A percentile compares a stretch with the other conserved stretches of the same genome.
These are phyloP conservation scores for Pollenia amentaria DNA, from an alignment of 2,888 invertebrate genomes.

Conservation along the genomic window DNA sequence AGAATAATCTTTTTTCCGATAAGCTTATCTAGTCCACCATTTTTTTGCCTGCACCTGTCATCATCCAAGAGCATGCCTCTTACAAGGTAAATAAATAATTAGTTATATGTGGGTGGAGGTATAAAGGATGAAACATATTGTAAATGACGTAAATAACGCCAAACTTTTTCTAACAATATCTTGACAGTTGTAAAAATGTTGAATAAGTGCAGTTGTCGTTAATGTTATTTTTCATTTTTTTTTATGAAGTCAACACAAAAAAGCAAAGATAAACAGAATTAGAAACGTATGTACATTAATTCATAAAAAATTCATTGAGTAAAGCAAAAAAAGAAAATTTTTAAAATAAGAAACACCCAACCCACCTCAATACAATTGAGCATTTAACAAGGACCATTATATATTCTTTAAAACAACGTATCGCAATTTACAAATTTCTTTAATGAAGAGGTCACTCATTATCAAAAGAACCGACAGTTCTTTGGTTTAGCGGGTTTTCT, in stretches of 20 bases:
- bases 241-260: not conserved
- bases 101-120: not conserved
- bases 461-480: too few species aligned
- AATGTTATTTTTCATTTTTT: conserved; percentile 15
- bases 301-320: conserved; percentile 34
- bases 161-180: conserved; percentile 46
- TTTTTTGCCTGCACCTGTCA: not conserved
- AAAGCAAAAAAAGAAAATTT: not conserved
- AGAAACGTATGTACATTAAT: not conserved
- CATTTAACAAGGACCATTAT: too few species aligned
- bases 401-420: too few species aligned
- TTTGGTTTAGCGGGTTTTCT: too few species aligned
- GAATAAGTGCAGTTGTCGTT: conserved; percentile 21
- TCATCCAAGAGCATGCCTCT: not conserved
- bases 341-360: not conserved
- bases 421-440: too few species aligned
- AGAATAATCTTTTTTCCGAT: too few species aligned
- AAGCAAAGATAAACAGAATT: not conserved
- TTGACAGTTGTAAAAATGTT: conserved; percentile 36
- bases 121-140: not conserved
- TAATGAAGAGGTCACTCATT: too few species aligned
- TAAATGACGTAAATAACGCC: conserved; percentile 17
- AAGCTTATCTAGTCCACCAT: not conserved
- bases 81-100: conserved; percentile 29
- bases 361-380: not conserved